Conservation (phyloP, 37 sponge, comb jelly and placozoan species). For the Ephydatia muelleri region DNA sequence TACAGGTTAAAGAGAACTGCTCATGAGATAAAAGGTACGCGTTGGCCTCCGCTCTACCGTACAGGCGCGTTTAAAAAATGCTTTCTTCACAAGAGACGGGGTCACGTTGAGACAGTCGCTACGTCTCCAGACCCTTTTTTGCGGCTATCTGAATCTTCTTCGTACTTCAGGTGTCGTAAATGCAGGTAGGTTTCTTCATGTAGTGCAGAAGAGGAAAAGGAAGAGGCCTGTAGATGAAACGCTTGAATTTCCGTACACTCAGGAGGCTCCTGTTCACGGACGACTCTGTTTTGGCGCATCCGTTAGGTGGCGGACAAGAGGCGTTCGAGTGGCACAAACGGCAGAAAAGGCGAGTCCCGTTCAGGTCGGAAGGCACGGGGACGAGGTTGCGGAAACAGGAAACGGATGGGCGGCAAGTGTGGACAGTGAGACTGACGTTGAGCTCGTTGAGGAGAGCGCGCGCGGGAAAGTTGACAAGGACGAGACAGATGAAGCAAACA, state of each 20-base stretch:
- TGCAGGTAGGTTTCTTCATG: conserved; percentile 62
- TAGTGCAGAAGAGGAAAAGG: not conserved
- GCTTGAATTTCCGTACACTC: not conserved
- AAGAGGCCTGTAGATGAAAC: not conserved
- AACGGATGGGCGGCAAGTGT: not conserved
- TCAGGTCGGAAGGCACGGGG: not conserved
- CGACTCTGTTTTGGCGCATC: conserved; percentile 62
- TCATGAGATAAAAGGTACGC: conserved; percentile 29
- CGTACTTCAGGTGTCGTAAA: conserved; percentile 68
- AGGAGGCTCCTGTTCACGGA: conserved; percentile 70
- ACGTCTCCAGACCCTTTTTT: conserved; percentile 53
- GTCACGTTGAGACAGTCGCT: conserved; percentile 26
- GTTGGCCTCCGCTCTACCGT: no score
- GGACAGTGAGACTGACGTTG: not conserved
- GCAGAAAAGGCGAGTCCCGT: conserved; percentile 1
- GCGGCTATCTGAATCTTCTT: conserved; percentile 4
- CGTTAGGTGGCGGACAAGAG: conserved; percentile 61
- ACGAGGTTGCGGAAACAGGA: conserved; percentile 1
- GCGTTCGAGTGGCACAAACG: conserved; percentile 76
- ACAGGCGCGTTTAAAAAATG: not conserved
- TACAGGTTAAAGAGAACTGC: conserved; percentile 44
- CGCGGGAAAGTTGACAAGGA: not conserved
- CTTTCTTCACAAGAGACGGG: conserved; percentile 20
- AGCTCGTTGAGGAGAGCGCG: conserved; percentile 11
- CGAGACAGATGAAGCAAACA: not conserved